phyloP scores from a whole-genome alignment of 2,797 vertebrate genomes.

The Malacoctenus gilli region DNA sequence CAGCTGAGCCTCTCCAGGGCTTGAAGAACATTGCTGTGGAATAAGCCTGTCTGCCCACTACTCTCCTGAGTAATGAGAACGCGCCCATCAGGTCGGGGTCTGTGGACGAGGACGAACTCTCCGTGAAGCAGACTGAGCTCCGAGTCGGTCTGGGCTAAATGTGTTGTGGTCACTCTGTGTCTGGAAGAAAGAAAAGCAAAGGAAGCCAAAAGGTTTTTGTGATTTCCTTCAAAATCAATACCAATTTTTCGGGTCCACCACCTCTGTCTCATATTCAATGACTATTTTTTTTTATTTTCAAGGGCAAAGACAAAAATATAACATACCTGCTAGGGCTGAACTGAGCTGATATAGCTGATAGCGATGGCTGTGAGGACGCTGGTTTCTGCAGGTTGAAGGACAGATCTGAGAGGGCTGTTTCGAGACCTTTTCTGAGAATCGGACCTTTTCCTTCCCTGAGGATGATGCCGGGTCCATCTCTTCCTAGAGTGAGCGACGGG shows the following conservation, averaged over 20 bases:
- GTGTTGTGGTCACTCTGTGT: constrained; percentile 75
- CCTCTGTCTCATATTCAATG: constrained; percentile 13
- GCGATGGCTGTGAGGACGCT: constrained; percentile 46
- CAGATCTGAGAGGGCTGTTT: constrained; percentile 68
- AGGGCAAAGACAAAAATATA: constrained; percentile 4
- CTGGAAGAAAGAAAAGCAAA: constrained; percentile 56
- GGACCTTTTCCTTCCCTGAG: constrained; percentile 85
- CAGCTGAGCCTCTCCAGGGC: constrained; percentile 79
- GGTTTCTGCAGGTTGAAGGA: constrained; percentile 68
- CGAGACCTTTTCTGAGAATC: constrained; percentile 76
- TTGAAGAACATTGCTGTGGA: constrained; percentile 78
- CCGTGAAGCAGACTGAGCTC: constrained; percentile 83
- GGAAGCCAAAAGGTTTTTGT: not conserved
- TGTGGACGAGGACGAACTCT: constrained; percentile 80
- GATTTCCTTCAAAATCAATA: constrained; percentile 1
- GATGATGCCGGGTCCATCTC: constrained; percentile 84
- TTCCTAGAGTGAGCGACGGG: constrained; percentile 76
- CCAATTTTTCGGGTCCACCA: not conserved
- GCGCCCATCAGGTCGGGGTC: constrained; percentile 78
- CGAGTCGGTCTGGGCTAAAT: constrained; percentile 79
- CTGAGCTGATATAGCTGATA: constrained; percentile 68
- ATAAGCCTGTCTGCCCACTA: constrained; percentile 81
- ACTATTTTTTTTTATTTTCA: too few relatives aligned
- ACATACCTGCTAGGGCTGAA: constrained; percentile 86
- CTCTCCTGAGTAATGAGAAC: constrained; percentile 81